phyloP scores from a whole-genome alignment of 1,140 invertebrate species.

The Euglossa dilemma region DNA sequence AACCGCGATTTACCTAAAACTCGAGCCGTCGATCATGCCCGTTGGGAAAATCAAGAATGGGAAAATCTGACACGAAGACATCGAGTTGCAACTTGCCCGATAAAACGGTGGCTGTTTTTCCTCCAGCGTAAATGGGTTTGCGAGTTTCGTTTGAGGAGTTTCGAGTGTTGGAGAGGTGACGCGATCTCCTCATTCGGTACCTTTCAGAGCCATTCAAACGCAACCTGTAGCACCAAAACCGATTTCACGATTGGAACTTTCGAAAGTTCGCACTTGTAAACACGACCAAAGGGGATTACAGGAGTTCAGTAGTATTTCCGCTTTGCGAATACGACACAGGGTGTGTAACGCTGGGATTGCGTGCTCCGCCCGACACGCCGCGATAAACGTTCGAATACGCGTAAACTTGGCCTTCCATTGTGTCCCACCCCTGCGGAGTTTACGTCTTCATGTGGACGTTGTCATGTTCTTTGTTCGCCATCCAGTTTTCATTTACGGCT shows the following conservation, averaged over 20 bases:
- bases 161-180: constrained; percentile 29
- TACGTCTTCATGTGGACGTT: constrained; percentile 51
- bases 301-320: constrained; percentile 61
- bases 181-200: constrained; percentile 41
- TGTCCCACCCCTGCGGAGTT: constrained; percentile 12
- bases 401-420: constrained; percentile 66
- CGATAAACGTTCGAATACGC: constrained; percentile 74
- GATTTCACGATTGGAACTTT: constrained; percentile 62
- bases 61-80: neutral
- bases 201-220: constrained; percentile 45
- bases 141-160: constrained; percentile 13
- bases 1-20: neutral
- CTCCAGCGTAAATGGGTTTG: neutral
- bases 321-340: constrained; percentile 50
- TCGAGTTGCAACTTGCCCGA: neutral
- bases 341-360: constrained; percentile 68
- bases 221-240: constrained; percentile 61
- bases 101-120: constrained; percentile 18
- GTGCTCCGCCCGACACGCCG: constrained; percentile 62
- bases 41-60: neutral
- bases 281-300: constrained; percentile 65
- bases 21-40: neutral
- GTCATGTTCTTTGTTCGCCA: constrained; percentile 29
- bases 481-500: constrained; percentile 47
- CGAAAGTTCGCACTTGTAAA: constrained; percentile 62